phyloP scores from a whole-genome alignment of 2,113 vertebrate genomes.

The Limanda limanda region DNA sequence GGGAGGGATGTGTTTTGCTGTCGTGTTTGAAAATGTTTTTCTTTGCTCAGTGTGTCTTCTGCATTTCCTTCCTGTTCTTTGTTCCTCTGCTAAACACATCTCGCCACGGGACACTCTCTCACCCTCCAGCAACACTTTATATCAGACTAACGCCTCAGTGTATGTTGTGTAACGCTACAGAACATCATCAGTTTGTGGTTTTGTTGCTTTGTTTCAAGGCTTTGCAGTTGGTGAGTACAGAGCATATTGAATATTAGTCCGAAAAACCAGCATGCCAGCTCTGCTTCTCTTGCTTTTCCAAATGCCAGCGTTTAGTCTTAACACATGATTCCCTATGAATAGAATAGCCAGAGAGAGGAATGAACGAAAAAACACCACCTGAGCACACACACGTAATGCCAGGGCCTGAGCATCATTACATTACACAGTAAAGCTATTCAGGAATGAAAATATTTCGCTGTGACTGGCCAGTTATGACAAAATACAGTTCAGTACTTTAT shows the following conservation, averaged over 20 bases:
- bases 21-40: constrained; percentile 58
- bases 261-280: not conserved
- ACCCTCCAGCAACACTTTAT: constrained; percentile 61
- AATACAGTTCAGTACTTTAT: constrained; percentile 42
- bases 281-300: constrained; percentile 22
- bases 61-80: constrained; percentile 78
- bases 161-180: constrained; percentile 43
- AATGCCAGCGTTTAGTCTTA: constrained; percentile 23
- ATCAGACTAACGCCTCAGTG: constrained; percentile 56
- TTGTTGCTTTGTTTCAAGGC: constrained; percentile 27
- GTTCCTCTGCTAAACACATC: constrained; percentile 68
- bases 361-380: constrained; percentile 8
- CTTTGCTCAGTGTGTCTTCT: constrained; percentile 58
- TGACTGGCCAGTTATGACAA: constrained; percentile 49
- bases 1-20: constrained; percentile 51
- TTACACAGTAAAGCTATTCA: constrained; percentile 56
- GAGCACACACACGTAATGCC: constrained; percentile 21
- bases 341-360: constrained; percentile 16
- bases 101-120: constrained; percentile 69
- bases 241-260: constrained; percentile 4
- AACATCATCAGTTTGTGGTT: constrained; percentile 30
- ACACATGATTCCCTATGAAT: constrained; percentile 31
- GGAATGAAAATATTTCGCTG: constrained; percentile 38
- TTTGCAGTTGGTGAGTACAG: not conserved
- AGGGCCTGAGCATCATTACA: constrained; percentile 37